Evolutionary conservation across 2,113 vertebrate species (phyloP).

Genomic region (Butorides virescens): DNA sequence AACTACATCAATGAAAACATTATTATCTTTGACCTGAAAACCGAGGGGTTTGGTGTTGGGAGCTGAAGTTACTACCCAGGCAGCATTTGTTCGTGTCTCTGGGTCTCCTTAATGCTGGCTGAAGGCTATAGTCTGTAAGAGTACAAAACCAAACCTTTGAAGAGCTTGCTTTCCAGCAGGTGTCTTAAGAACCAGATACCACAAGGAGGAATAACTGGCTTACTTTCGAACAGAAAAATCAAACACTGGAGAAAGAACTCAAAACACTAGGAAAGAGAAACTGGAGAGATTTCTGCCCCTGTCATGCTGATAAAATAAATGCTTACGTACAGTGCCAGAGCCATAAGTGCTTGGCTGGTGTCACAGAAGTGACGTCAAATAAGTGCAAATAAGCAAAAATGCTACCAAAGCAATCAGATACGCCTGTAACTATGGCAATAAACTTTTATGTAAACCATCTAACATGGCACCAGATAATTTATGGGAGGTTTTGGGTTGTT

Average conservation of each 20-base stretch:
- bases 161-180: background rate
- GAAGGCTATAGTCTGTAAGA: background rate
- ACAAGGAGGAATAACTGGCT: background rate
- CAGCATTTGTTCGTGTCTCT: background rate
- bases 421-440: background rate
- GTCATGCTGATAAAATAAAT: background rate
- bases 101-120: background rate
- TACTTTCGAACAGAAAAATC: background rate
- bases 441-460: background rate
- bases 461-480: background rate
- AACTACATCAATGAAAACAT: background rate
- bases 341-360: background rate
- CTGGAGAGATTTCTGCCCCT: background rate
- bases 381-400: background rate
- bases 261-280: background rate
- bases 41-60: fast-evolving
- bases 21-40: background rate
- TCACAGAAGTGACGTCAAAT: background rate
- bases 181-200: background rate
- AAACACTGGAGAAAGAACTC: background rate
- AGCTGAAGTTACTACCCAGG: background rate
- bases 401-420: background rate
- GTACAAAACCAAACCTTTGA: background rate
- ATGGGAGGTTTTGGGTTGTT: background rate
- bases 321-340: background rate